Percentiles rank a stretch among this genome's conserved stretches.
Conservation (phyloP, 2,797 vertebrate genomes). For the Diceros bicornis region DNA sequence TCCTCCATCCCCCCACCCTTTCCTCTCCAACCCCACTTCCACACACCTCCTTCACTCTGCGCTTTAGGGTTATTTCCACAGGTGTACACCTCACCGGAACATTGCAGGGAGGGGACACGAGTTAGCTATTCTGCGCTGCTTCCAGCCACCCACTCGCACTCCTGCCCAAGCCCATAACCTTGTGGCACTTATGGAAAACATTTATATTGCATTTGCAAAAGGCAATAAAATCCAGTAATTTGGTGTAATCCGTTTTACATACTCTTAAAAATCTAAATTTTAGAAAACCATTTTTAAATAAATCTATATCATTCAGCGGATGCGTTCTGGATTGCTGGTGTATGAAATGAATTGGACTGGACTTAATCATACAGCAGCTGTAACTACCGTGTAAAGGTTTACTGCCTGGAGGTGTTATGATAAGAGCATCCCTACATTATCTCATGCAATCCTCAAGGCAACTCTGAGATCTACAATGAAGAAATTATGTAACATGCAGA, state of each 20-base stretch:
- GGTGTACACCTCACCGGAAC: rapidly evolving
- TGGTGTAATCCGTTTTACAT: not conserved
- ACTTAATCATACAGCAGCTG: not conserved
- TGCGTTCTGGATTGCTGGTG: not conserved
- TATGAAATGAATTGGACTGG: too few relatives aligned
- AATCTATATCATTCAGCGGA: not conserved
- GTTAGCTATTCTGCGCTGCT: too few relatives aligned
- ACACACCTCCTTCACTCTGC: not conserved
- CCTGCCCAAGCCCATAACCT: not conserved
- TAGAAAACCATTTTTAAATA: not conserved
- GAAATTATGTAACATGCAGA: not conserved
- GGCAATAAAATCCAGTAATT: not conserved
- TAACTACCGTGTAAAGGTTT: not conserved
- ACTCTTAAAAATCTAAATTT: not conserved
- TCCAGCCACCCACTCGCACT: rapidly evolving
- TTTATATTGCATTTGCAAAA: not conserved
- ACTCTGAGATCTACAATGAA: not conserved
- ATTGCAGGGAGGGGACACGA: not conserved
- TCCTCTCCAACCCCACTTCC: not conserved
- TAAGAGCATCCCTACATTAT: not conserved
- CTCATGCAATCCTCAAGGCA: not conserved
- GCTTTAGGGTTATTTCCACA: not conserved
- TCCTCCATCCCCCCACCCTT: not conserved
- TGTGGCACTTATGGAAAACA: not conserved
- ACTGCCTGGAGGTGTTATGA: not conserved